Conservation (phyloP, 2,888 invertebrate genomes). For the Harmothoe impar region DNA sequence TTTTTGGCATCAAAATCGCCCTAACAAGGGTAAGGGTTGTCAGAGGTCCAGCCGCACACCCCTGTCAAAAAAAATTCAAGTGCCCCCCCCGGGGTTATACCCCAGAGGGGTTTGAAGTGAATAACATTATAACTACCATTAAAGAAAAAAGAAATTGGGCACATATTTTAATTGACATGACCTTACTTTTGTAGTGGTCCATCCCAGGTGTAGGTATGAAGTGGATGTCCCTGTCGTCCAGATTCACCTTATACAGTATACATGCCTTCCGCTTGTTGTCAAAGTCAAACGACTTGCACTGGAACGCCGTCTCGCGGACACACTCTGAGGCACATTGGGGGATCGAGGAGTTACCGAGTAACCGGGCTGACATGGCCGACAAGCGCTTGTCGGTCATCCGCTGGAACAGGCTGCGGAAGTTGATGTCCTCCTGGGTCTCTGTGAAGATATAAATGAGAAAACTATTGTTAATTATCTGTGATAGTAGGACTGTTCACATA, state of each 20-base stretch:
- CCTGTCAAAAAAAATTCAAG: too few relatives aligned
- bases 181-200: conserved; percentile 81
- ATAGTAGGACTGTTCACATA: neutral
- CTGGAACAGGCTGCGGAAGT: conserved; percentile 71
- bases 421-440: conserved; percentile 34
- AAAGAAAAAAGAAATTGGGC: too few relatives aligned
- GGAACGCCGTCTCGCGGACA: conserved; percentile 68
- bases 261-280: conserved; percentile 76
- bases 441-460: neutral
- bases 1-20: too few relatives aligned
- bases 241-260: conserved; percentile 77
- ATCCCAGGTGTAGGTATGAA: conserved; percentile 74
- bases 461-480: neutral
- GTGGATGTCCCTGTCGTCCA: conserved; percentile 75
- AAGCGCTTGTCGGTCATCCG: conserved; percentile 75
- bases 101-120: too few relatives aligned
- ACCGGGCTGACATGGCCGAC: conserved; percentile 73
- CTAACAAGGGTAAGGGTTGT: too few relatives aligned
- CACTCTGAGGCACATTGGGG: conserved; percentile 75
- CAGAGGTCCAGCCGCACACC: too few relatives aligned
- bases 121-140: too few relatives aligned
- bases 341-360: conserved; percentile 73
- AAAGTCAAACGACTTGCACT: conserved; percentile 80
- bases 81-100: too few relatives aligned
- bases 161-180: too few relatives aligned